These are phyloP conservation scores for Chironomus striatipennis DNA, from an alignment of 1,140 invertebrate genomes.

Conservation along the genomic window DNA sequence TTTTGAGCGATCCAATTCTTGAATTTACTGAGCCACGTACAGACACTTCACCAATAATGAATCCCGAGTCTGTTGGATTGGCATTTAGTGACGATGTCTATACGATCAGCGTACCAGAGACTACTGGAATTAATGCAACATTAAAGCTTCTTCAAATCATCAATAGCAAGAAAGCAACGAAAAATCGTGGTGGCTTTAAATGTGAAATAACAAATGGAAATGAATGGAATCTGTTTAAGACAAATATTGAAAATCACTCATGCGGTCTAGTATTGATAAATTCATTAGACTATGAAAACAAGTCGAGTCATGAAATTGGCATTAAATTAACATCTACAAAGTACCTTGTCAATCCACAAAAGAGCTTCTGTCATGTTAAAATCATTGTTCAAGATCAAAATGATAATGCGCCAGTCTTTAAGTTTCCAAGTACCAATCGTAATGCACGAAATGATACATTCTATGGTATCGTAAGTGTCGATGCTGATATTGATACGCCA, in stretches of 20 bases:
- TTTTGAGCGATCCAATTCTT: constrained; percentile 44
- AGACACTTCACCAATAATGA: constrained; percentile 32
- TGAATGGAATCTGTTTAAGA: constrained; percentile 57
- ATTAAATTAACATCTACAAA: constrained; percentile 64
- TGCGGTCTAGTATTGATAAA: constrained; percentile 64
- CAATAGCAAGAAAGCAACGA: constrained; percentile 33
- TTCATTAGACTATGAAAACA: constrained; percentile 64
- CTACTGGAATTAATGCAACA: constrained; percentile 34
- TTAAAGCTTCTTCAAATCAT: constrained; percentile 38
- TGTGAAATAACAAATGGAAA: constrained; percentile 68
- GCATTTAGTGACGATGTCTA: constrained; percentile 76
- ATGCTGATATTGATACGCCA: constrained; percentile 59
- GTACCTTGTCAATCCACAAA: constrained; percentile 64
- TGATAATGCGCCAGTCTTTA: constrained; percentile 75
- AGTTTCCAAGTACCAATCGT: constrained; percentile 49
- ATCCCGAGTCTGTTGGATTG: constrained; percentile 57
- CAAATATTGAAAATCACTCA: constrained; percentile 64
- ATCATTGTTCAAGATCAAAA: constrained; percentile 79
- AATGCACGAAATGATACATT: constrained; percentile 48
- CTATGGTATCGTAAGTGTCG: constrained; percentile 60
- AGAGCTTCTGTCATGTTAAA: constrained; percentile 63
- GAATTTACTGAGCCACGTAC: constrained; percentile 29
- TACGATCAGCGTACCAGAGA: constrained; percentile 70
- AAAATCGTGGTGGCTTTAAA: constrained; percentile 34
- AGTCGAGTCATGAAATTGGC: constrained; percentile 63